These are phyloP conservation scores for Pollicipes pollicipes DNA, from an alignment of 1,140 invertebrate genomes.

Conservation along the genomic window DNA sequence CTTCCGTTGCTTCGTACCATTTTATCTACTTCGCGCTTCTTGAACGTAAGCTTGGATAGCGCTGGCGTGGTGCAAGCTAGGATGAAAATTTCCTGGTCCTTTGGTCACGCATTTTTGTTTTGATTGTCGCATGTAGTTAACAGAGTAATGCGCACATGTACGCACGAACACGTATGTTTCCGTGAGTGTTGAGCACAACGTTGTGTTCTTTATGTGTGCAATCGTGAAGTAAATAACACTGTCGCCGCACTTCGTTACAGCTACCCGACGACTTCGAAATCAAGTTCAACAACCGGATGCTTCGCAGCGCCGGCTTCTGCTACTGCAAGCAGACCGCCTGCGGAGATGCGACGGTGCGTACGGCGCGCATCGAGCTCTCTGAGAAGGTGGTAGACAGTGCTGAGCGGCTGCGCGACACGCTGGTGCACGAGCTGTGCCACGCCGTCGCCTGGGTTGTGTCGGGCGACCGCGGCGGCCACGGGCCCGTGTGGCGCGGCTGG, in stretches of 20 bases:
- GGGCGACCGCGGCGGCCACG: conserved; percentile 53
- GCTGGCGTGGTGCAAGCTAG: not conserved
- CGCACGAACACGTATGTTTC: no score
- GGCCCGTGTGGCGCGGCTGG: conserved; percentile 66
- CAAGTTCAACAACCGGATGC: conserved; percentile 56
- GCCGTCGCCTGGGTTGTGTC: conserved; percentile 69
- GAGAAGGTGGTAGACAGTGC: conserved; percentile 8
- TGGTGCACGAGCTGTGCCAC: conserved; percentile 83
- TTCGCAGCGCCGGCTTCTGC: conserved; percentile 49
- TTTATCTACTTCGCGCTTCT: not conserved
- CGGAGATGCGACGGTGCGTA: no score
- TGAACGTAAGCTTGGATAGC: not conserved
- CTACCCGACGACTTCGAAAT: conserved; percentile 46
- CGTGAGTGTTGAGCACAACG: conserved; percentile 32
- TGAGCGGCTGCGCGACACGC: conserved; percentile 54
- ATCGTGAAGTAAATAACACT: no score
- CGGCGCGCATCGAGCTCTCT: no score
- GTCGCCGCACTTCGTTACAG: conserved; percentile 7
- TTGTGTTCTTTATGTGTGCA: no score
- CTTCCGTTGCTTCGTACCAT: not conserved
- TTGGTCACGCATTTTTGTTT: not conserved
- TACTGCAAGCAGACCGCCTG: not conserved
- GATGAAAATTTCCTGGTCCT: not conserved
- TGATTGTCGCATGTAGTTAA: no score
- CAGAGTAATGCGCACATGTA: no score